Conservation (phyloP, 2,113 vertebrate species). For the Gopherus flavomarginatus region DNA sequence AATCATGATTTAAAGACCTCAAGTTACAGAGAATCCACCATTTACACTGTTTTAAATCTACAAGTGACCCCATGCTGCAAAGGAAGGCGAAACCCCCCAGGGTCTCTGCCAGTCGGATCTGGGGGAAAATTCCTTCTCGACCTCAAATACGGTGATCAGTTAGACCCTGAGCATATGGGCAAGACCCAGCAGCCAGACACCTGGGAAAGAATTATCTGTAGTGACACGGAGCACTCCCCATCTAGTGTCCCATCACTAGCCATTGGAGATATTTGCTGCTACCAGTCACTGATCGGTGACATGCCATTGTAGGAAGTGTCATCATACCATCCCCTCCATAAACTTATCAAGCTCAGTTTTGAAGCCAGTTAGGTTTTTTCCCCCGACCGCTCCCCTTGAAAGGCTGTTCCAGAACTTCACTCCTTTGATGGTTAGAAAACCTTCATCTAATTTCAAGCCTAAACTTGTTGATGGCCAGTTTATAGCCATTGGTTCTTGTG, state of each 20-base stretch:
- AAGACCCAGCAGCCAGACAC: not conserved
- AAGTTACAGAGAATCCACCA: not conserved
- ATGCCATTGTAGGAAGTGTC: no score
- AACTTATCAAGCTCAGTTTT: not conserved
- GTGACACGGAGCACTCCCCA: not conserved
- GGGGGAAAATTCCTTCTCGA: not conserved
- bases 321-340: not conserved
- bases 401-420: not conserved
- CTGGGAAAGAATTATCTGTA: not conserved
- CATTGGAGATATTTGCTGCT: not conserved
- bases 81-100: not conserved
- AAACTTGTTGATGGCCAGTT: no score
- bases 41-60: not conserved
- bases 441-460: not conserved
- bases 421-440: not conserved
- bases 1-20: not conserved
- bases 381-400: not conserved
- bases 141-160: not conserved
- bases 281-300: not conserved
- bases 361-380: not conserved
- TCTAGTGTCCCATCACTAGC: not conserved
- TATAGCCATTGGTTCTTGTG: not conserved
- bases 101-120: not conserved
- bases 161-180: not conserved
- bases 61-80: not conserved